A percentile compares a stretch with the other conserved stretches of the same genome.
phyloP scores from a whole-genome alignment of 2,113 vertebrate species.

The Siphamia tubifer region DNA sequence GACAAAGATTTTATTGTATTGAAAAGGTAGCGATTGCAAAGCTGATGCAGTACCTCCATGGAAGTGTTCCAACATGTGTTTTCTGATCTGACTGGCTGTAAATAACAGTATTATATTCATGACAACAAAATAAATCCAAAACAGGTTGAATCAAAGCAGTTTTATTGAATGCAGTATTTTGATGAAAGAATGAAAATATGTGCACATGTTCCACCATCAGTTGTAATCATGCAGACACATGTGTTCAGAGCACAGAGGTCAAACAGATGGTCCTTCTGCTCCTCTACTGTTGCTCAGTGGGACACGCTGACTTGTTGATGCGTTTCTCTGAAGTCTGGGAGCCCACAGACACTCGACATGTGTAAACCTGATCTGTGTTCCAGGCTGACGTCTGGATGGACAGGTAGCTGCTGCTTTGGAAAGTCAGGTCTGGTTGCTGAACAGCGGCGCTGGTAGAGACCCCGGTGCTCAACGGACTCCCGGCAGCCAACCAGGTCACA shows the following conservation, averaged over 20 bases:
- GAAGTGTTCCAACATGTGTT: not conserved
- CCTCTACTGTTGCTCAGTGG: not conserved
- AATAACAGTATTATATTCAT: no score
- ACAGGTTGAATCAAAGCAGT: no score
- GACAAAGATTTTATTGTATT: not conserved
- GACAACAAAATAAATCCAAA: no score
- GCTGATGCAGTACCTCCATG: not conserved
- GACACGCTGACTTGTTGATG: conserved; percentile 43
- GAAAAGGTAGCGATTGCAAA: not conserved
- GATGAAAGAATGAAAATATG: no score
- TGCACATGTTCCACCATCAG: not conserved
- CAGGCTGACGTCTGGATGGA: conserved; percentile 54
- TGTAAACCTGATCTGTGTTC: conserved; percentile 42
- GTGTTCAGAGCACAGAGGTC: not conserved
- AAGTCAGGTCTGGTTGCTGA: conserved; percentile 58
- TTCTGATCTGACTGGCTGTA: no score
- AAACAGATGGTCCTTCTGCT: not conserved
- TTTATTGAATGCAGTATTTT: no score
- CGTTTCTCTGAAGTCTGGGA: conserved; percentile 37
- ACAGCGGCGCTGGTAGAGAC: conserved; percentile 61
- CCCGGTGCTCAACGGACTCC: conserved; percentile 53
- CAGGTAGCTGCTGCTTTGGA: conserved; percentile 69
- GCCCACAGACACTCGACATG: conserved; percentile 57
- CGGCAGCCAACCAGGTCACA: conserved; percentile 57
- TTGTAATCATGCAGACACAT: not conserved